Percentiles rank a stretch among this genome's conserved stretches.
These are phyloP conservation scores for Panthera tigris DNA, from an alignment of 2,113 vertebrate genomes.

Conservation along the genomic window DNA sequence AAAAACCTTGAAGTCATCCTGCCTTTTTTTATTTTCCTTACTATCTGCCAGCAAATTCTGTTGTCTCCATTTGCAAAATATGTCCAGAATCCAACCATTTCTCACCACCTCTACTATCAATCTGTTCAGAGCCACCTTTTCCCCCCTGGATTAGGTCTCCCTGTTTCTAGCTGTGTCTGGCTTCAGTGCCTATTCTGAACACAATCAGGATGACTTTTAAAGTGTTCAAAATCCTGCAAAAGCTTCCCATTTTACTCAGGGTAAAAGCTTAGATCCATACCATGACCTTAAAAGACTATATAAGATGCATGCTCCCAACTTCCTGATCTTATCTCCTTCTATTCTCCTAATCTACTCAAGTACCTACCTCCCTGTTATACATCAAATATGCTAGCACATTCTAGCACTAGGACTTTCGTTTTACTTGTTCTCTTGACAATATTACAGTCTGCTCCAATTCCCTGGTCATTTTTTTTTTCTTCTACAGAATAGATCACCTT, in stretches of 20 bases:
- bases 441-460: not conserved
- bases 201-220: not conserved
- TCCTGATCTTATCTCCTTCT: not conserved
- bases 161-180: not conserved
- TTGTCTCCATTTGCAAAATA: not conserved
- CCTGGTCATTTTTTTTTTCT: not conserved
- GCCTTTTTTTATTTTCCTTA: slow-evolving; percentile 27
- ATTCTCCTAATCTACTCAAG: not conserved
- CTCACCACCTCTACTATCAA: not conserved
- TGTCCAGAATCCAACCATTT: slow-evolving; percentile 5
- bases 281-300: not conserved
- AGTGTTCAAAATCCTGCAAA: not conserved
- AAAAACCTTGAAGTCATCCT: not conserved
- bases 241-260: not conserved
- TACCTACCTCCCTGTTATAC: not conserved
- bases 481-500: not conserved
- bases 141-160: not conserved
- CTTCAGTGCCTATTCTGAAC: not conserved
- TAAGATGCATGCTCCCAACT: not conserved
- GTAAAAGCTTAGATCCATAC: not conserved
- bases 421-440: not conserved
- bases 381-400: not conserved
- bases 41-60: not conserved
- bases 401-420: not conserved
- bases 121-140: not conserved